Base-by-base conservation (phyloP, 2,888 invertebrate species). In the Oscheius onirici region DNA sequence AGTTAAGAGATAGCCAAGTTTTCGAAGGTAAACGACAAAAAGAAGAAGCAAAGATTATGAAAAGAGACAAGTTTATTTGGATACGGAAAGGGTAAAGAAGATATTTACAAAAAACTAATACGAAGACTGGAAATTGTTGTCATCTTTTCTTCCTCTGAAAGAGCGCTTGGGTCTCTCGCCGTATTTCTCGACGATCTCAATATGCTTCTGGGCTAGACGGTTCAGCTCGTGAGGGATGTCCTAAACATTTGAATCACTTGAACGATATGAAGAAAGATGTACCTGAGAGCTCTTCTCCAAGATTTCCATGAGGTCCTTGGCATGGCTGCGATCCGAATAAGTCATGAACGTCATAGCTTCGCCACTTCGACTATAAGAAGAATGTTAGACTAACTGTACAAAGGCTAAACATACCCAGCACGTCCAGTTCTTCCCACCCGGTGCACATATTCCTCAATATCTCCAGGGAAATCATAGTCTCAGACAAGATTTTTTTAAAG, bases 361-460 rank as follows among this genome's bases (percentile, higher is more conserved):
- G 0, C 97, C 96, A 0, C 91, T 91, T 73, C 91, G 91, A 2
- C 89, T 89, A 43, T 28, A 78, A 68, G 8, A 6, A 6, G 5
- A 34, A 1, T 51, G 34, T 1, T 13, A 11, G 20, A 26, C 20
- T 57, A 49, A 28, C 15, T 8, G 6, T 8, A 40, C 28, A 8
- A n/a, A n/a, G 46, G 26, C 28, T 34, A 13, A 20, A 66, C 82
- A 78, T 79, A 89, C 17, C 96, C 96, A 17, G 97, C 96, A 71
- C 96, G 91, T 0, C 96, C 97, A 0, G 96, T 97, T 73, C 97
- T 91, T 0, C 96, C 96, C n/a, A 97, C 94, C 74, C 96, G 91
- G 88, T 97, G 96, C 0, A 95, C 95, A 89, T 96, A 97, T 86
- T 97, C 96, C 88, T 96, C 96, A 83, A 96, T 94, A 84, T 95